A percentile compares a stretch with the other conserved stretches of the same genome.
Evolutionary conservation across 2,113 vertebrate species (phyloP).

Genomic region (Ageneiosus marmoratus): DNA sequence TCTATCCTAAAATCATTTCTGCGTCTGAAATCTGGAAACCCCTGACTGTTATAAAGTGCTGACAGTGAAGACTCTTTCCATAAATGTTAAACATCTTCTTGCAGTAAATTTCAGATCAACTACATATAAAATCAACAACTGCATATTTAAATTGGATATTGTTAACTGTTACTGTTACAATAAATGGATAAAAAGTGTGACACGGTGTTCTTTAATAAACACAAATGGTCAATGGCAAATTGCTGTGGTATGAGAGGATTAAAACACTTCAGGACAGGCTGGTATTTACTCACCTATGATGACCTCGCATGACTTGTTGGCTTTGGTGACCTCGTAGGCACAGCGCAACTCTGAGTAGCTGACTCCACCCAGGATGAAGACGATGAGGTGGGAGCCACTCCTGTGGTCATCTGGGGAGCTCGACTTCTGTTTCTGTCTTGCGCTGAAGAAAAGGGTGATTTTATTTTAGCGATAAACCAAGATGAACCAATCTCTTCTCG

Average conservation of each 20-base stretch:
- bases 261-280: neutral
- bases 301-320: conserved; percentile 87
- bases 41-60: neutral
- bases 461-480: neutral
- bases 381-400: conserved; percentile 81
- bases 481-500: neutral
- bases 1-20: no score
- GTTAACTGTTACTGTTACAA: neutral
- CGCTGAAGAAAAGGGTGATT: conserved; percentile 51
- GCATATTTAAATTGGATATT: neutral
- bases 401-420: conserved; percentile 80
- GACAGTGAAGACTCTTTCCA: neutral
- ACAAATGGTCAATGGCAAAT: neutral
- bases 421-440: conserved; percentile 71
- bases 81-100: neutral
- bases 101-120: neutral
- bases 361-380: conserved; percentile 94
- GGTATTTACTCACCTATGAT: conserved; percentile 82
- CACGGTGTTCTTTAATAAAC: neutral
- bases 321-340: conserved; percentile 89
- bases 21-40: no score
- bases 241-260: neutral
- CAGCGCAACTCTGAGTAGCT: conserved; percentile 89
- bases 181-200: neutral
- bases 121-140: neutral